Conservation (phyloP, 2,113 vertebrate genomes). For the Noturus placidus region DNA sequence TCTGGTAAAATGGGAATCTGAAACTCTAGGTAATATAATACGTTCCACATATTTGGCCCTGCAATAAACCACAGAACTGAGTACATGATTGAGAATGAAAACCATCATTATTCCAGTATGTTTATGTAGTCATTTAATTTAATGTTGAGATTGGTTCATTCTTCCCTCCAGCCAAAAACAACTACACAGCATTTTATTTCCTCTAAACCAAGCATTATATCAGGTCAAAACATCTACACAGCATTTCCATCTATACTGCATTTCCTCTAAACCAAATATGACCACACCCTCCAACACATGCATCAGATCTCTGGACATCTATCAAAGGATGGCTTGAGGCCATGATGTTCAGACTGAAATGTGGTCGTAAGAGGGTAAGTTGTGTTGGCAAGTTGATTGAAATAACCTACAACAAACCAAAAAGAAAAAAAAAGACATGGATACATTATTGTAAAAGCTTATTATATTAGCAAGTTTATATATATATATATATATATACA, state of each 20-base stretch:
- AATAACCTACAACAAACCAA: background rate
- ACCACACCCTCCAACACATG: background rate
- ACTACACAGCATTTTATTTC: background rate
- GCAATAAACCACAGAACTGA: background rate
- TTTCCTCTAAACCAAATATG: background rate
- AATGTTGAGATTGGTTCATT: background rate
- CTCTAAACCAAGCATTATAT: background rate
- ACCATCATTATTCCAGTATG: background rate
- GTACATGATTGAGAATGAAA: background rate
- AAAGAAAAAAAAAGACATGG: background rate
- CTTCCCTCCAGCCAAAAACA: background rate
- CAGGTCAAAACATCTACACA: too few species aligned
- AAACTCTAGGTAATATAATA: constrained; percentile 49
- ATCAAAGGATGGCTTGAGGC: background rate
- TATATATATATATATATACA: too few species aligned
- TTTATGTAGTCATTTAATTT: background rate
- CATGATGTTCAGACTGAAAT: background rate
- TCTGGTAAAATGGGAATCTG: constrained; percentile 39
- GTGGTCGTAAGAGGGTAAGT: too few species aligned
- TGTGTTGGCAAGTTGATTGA: background rate
- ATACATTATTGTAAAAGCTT: background rate
- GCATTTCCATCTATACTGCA: too few species aligned
- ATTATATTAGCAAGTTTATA: background rate
- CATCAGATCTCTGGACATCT: background rate
- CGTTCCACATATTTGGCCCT: background rate